A percentile compares a stretch with the other conserved stretches of the same genome.
These are phyloP conservation scores for Brachymystax lenok DNA, from an alignment of 2,797 vertebrate genomes.

Conservation along the genomic window DNA sequence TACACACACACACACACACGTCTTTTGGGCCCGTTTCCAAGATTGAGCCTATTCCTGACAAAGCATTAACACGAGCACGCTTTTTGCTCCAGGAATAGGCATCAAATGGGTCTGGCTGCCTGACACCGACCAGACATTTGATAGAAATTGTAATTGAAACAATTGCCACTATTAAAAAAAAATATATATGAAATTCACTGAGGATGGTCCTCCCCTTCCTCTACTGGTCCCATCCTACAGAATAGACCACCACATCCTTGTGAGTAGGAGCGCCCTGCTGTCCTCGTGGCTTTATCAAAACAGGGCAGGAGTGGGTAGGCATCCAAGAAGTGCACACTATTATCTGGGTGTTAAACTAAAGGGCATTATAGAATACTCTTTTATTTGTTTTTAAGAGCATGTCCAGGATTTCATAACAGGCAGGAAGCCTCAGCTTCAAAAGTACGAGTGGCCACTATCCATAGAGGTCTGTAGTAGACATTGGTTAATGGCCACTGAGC, in stretches of 20 bases:
- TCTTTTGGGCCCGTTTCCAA: neutral
- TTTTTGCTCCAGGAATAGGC: neutral
- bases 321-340: constrained; percentile 66
- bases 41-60: neutral
- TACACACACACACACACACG: too few relatives aligned
- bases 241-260: neutral
- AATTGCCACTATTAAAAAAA: neutral
- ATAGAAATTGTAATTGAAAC: neutral
- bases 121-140: neutral
- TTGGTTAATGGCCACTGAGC: constrained; percentile 26
- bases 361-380: constrained; percentile 65
- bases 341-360: constrained; percentile 79
- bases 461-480: constrained; percentile 21
- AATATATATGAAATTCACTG: too few relatives aligned
- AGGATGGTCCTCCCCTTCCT: neutral
- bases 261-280: constrained; percentile 30
- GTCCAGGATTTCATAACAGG: constrained; percentile 64
- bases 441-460: constrained; percentile 33
- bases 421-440: constrained; percentile 37
- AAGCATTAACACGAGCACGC: neutral
- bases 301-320: constrained; percentile 65
- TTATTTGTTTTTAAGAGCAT: constrained; percentile 47
- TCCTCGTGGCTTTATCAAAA: constrained; percentile 58
- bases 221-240: too few relatives aligned
- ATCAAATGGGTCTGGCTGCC: neutral